Evolutionary conservation across 1,140 invertebrate species (phyloP).

Genomic region (Tetramorium parvispinum): DNA sequence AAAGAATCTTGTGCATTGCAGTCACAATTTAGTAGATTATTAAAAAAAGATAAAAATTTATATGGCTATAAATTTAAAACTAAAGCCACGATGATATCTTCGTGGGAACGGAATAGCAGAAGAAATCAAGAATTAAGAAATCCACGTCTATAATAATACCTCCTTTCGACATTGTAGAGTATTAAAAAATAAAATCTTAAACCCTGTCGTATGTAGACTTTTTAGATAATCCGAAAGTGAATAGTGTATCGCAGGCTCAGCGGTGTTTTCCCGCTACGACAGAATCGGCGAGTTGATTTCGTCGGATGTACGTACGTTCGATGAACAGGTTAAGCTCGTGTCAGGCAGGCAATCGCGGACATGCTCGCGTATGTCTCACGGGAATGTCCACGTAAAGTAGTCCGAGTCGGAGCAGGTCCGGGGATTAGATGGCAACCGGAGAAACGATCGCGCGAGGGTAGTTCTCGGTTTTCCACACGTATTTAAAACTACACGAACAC

Average conservation of each 20-base stretch:
- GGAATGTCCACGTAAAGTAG: constrained; percentile 30
- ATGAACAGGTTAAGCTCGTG: constrained; percentile 48
- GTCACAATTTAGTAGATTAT: neutral
- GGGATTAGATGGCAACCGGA: constrained; percentile 25
- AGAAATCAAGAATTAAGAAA: neutral
- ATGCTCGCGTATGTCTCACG: constrained; percentile 36
- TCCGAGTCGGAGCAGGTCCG: constrained; percentile 7
- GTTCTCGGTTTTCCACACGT: neutral
- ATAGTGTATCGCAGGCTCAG: neutral
- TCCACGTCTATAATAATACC: neutral
- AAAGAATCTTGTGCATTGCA: neutral
- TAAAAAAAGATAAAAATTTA: neutral
- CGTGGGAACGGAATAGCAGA: neutral
- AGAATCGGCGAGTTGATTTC: constrained; percentile 24
- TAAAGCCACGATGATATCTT: neutral
- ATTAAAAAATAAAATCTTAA: constrained; percentile 36
- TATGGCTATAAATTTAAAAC: neutral
- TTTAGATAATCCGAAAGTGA: constrained; percentile 11
- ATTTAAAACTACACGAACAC: constrained; percentile 13
- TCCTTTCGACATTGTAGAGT: neutral
- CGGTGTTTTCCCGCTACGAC: neutral
- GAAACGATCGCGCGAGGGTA: constrained; percentile 24
- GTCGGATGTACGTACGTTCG: constrained; percentile 24
- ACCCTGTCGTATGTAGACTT: neutral
- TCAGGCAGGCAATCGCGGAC: constrained; percentile 19